A percentile compares a stretch with the other conserved stretches of the same genome.
phyloP scores from a whole-genome alignment of 2,888 invertebrate species.

The Cloeon dipterum region DNA sequence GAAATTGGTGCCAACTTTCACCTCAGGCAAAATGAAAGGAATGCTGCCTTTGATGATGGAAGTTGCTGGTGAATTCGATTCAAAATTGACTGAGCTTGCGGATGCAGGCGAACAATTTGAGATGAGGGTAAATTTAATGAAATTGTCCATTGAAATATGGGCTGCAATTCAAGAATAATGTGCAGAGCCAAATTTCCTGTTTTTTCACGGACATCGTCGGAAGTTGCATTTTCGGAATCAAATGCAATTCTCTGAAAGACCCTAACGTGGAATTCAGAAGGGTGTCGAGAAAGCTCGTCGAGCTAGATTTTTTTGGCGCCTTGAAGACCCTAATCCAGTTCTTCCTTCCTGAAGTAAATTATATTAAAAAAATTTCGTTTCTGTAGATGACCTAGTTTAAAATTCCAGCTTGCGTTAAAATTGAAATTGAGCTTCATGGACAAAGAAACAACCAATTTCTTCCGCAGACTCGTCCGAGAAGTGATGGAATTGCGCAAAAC shows the following conservation, averaged over 20 bases:
- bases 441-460: constrained; percentile 14
- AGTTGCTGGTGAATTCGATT: not conserved
- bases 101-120: constrained; percentile 1
- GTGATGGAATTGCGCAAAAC: constrained; percentile 24
- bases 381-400: too few species aligned
- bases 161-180: too few species aligned
- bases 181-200: constrained; percentile 29
- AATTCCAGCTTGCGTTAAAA: not conserved
- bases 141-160: too few species aligned
- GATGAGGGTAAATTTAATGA: not conserved
- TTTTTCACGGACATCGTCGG: constrained; percentile 37
- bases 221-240: constrained; percentile 34
- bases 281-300: constrained; percentile 13
- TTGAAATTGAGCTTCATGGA: not conserved
- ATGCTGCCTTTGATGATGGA: constrained; percentile 4
- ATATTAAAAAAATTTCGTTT: too few species aligned
- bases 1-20: constrained; percentile 4
- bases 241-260: constrained; percentile 30
- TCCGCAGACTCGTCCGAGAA: constrained; percentile 21
- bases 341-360: not conserved
- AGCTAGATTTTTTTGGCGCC: not conserved
- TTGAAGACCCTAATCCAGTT: not conserved
- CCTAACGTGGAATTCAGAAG: constrained; percentile 27
- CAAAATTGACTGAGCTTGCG: not conserved
- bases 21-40: constrained; percentile 5